Conservation (phyloP, 2,113 vertebrate species). For the Alaudala cheleensis region DNA sequence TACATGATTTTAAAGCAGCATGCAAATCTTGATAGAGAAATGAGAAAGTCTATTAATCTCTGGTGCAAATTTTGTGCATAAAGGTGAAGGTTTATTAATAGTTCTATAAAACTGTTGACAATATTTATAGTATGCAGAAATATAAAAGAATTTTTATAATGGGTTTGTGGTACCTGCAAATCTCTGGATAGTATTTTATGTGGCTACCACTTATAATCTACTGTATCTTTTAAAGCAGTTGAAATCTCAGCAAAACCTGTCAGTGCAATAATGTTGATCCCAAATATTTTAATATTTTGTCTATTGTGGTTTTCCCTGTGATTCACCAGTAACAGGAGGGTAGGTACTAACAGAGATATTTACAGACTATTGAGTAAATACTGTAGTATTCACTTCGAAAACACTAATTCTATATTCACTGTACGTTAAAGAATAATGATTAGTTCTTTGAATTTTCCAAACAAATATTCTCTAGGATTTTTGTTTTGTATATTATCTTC, state of each 20-base stretch:
- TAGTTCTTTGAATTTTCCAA: background rate
- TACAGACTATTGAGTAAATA: background rate
- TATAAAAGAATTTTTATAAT: background rate
- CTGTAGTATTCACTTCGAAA: background rate
- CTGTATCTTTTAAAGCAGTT: background rate
- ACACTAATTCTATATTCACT: background rate
- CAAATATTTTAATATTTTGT: background rate
- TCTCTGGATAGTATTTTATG: background rate
- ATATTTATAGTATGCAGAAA: background rate
- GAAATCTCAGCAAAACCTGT: background rate
- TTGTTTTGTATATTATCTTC: background rate
- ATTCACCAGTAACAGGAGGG: background rate
- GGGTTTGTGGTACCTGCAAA: background rate
- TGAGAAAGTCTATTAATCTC: background rate
- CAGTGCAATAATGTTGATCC: background rate
- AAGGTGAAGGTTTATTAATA: background rate
- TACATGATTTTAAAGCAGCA: conserved; percentile 1
- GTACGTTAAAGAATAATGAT: background rate
- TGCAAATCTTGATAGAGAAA: background rate
- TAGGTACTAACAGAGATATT: background rate
- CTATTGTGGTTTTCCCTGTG: background rate
- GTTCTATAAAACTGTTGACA: background rate
- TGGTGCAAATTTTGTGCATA: background rate
- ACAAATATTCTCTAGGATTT: background rate
- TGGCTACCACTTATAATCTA: background rate